phyloP scores from a whole-genome alignment of 2,113 vertebrate species.

The Protomyctophum bolini region DNA sequence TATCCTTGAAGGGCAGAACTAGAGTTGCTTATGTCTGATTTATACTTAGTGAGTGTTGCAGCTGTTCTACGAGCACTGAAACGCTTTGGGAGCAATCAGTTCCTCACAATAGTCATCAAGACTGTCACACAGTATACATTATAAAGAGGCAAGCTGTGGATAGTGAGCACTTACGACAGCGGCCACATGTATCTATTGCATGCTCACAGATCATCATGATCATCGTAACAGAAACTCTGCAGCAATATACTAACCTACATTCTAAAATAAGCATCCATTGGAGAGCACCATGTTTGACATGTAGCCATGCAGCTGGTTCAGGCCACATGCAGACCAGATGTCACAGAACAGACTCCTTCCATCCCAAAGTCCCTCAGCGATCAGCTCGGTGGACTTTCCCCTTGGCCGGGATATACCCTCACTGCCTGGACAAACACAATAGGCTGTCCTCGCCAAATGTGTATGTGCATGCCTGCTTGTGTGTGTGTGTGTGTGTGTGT shows the following conservation, averaged over 20 bases:
- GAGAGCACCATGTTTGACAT: slow-evolving; percentile 46
- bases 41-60: too few species aligned
- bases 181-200: slow-evolving; percentile 21
- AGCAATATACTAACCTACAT: slow-evolving; percentile 19
- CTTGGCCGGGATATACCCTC: slow-evolving; percentile 54
- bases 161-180: slow-evolving; percentile 8
- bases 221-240: slow-evolving; percentile 12
- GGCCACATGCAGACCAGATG: slow-evolving; percentile 68
- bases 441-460: slow-evolving; percentile 10
- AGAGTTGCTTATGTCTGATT: too few species aligned
- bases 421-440: slow-evolving; percentile 57
- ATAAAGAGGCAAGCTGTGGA: slow-evolving; percentile 25
- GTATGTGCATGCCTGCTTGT: slow-evolving; percentile 33
- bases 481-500: slow-evolving; percentile 10
- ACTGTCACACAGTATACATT: slow-evolving; percentile 11
- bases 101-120: background rate
- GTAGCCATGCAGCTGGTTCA: slow-evolving; percentile 46
- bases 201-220: slow-evolving; percentile 42
- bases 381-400: slow-evolving; percentile 66
- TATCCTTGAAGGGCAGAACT: too few species aligned
- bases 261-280: slow-evolving; percentile 31
- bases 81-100: background rate
- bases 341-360: slow-evolving; percentile 55
- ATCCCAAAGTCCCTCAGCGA: slow-evolving; percentile 32
- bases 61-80: too few species aligned